Conservation (phyloP, 2,797 vertebrate species). For the Stomatorhinus walkeri region DNA sequence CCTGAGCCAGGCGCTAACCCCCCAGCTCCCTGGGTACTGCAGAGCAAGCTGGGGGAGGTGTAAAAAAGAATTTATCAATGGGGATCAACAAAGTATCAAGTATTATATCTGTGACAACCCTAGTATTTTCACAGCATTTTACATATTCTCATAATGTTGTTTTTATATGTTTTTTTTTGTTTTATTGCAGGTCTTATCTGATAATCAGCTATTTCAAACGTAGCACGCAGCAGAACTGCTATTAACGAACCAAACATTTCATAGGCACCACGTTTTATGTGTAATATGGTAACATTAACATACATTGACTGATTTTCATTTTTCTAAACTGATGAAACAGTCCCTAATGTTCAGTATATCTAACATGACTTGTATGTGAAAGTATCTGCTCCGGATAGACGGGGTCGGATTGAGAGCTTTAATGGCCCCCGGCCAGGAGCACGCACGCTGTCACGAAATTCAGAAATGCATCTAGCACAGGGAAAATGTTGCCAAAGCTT, state of each 20-base stretch:
- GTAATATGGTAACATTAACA: not conserved
- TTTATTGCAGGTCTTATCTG: not conserved
- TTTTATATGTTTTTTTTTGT: not conserved
- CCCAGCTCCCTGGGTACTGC: not conserved
- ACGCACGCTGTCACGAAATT: not conserved
- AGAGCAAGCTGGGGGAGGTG: not conserved
- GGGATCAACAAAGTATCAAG: not conserved
- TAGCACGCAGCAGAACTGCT: not conserved
- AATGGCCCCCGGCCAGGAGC: not conserved
- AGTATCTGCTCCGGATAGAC: not conserved
- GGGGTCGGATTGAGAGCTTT: not conserved
- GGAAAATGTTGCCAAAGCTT: not conserved
- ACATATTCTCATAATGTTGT: not conserved
- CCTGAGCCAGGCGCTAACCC: not conserved
- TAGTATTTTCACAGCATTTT: not conserved
- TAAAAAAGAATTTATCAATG: not conserved
- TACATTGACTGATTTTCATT: not conserved
- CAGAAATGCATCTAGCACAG: not conserved
- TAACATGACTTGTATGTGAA: not conserved
- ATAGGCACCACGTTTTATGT: not conserved
- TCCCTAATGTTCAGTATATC: not conserved
- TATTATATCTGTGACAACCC: not conserved
- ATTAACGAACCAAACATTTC: not conserved
- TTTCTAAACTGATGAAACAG: not conserved
- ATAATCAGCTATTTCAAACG: not conserved